Conservation (phyloP, 35 echinoderm and acorn worm species). For the Amphiura filiformis region DNA sequence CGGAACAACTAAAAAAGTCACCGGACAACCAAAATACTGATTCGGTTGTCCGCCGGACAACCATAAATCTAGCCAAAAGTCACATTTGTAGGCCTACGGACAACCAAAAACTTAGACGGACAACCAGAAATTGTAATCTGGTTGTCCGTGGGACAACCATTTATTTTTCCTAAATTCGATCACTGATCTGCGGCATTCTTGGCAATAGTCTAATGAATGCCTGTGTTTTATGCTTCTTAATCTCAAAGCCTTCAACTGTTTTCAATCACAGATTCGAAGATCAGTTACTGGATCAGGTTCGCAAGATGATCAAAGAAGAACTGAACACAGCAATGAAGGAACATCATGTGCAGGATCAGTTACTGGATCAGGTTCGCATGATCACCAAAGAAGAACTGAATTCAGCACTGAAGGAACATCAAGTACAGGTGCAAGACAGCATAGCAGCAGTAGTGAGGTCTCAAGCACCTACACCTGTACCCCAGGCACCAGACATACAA, state of each 20-base stretch:
- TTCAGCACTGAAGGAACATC: not conserved
- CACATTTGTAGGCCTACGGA: too few species aligned
- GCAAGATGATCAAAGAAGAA: slow-evolving; percentile 36
- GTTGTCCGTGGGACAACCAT: too few species aligned
- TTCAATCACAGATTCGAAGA: slow-evolving; percentile 18
- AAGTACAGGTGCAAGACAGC: slow-evolving; percentile 43
- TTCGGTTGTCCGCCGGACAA: too few species aligned
- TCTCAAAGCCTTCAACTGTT: slow-evolving; percentile 18
- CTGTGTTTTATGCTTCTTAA: too few species aligned
- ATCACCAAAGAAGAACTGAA: not conserved
- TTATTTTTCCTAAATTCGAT: too few species aligned
- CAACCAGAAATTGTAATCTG: too few species aligned
- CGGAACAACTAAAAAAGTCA: too few species aligned
- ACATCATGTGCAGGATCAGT: slow-evolving; percentile 45
- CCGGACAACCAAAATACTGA: too few species aligned
- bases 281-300: slow-evolving; percentile 33
- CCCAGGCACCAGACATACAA: slow-evolving; percentile 61
- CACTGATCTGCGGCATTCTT: too few species aligned
- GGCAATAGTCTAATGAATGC: too few species aligned
- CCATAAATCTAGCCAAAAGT: too few species aligned
- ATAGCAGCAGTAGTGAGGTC: slow-evolving; percentile 52
- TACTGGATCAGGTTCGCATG: not conserved
- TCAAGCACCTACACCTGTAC: slow-evolving; percentile 5
- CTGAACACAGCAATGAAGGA: slow-evolving; percentile 32
- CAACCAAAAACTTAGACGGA: too few species aligned